These are phyloP conservation scores for Orthosia incerta DNA, from an alignment of 2,888 invertebrate genomes.

Conservation along the genomic window DNA sequence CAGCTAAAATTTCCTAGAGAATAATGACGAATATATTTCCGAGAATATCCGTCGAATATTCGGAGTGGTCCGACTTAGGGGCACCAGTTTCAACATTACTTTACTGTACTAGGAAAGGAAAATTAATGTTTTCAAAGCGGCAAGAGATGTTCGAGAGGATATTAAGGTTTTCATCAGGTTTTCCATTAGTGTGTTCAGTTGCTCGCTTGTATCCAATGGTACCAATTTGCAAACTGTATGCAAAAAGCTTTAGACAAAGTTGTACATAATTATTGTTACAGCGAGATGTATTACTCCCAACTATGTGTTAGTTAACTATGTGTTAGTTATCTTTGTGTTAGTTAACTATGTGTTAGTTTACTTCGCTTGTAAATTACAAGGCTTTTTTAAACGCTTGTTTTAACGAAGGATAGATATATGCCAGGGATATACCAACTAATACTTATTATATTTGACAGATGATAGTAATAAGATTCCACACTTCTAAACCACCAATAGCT, in stretches of 20 bases:
- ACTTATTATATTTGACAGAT: not conserved
- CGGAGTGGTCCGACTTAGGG: constrained; percentile 54
- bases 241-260: constrained; percentile 60
- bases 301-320: constrained; percentile 20
- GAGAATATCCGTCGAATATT: constrained; percentile 41
- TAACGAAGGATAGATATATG: constrained; percentile 5
- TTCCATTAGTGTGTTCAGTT: constrained; percentile 74
- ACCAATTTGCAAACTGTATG: constrained; percentile 69
- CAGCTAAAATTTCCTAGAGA: constrained; percentile 20
- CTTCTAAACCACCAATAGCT: not conserved
- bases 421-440: not conserved
- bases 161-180: constrained; percentile 83
- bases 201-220: constrained; percentile 63
- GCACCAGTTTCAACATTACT: constrained; percentile 62
- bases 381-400: constrained; percentile 8
- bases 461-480: constrained; percentile 1
- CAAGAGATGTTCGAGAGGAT: constrained; percentile 75
- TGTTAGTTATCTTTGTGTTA: too few relatives aligned
- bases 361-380: constrained; percentile 34
- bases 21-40: constrained; percentile 22
- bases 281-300: constrained; percentile 46
- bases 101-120: constrained; percentile 75
- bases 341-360: not conserved
- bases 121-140: constrained; percentile 84
- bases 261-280: constrained; percentile 51